Evolutionary conservation across 2,113 vertebrate genomes (phyloP).

Genomic region (Lepus timidus): DNA sequence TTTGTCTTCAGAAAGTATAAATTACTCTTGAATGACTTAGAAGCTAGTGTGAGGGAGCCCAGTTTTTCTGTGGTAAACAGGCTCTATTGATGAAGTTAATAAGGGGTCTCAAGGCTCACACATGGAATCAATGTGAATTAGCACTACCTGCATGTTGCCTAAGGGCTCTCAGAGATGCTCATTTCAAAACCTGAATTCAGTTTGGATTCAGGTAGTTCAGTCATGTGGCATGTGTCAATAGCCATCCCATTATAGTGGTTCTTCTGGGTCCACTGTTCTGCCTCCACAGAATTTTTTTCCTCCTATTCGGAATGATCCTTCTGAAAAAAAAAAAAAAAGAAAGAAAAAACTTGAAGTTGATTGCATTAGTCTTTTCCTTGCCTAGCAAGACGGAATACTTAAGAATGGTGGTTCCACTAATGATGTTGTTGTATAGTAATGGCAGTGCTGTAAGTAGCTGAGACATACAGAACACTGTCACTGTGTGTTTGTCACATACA

Average conservation of each 20-base stretch:
- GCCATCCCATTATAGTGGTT: neutral
- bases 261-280: neutral
- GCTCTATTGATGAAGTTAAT: neutral
- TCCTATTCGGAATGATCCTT: constrained; percentile 10
- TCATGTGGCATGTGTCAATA: neutral
- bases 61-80: neutral
- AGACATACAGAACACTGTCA: neutral
- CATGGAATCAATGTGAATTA: neutral
- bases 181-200: neutral
- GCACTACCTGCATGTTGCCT: neutral
- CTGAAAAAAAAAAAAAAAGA: neutral
- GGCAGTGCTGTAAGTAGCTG: neutral
- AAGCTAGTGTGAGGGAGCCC: neutral
- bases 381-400: neutral
- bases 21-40: neutral
- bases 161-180: neutral
- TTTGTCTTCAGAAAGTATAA: neutral
- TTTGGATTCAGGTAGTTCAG: neutral
- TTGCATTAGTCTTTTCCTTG: neutral
- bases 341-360: neutral
- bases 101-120: neutral
- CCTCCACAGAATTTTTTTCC: constrained; percentile 1
- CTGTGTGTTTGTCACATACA: neutral
- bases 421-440: neutral
- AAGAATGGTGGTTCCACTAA: neutral